A percentile compares a stretch with the other conserved stretches of the same genome.
These are phyloP conservation scores for Bruchidius siliquastri DNA, from an alignment of 2,888 invertebrate genomes.

Conservation along the genomic window DNA sequence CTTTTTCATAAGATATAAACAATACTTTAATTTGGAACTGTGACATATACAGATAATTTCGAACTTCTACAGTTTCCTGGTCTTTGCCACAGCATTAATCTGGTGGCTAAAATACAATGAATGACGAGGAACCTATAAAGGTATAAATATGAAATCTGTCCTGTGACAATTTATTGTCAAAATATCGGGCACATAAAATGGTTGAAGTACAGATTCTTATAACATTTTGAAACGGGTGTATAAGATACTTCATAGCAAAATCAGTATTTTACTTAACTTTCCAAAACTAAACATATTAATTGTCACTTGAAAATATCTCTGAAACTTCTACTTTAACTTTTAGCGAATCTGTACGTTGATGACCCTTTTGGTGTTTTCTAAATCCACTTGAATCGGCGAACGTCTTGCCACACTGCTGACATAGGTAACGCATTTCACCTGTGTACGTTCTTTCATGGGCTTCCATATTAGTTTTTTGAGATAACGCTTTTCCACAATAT, in stretches of 20 bases:
- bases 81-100: too few species aligned
- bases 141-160: too few species aligned
- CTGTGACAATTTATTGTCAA: too few species aligned
- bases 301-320: background rate
- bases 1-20: too few species aligned
- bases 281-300: background rate
- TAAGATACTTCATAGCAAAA: background rate
- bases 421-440: conserved; percentile 25
- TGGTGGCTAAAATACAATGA: too few species aligned
- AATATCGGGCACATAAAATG: too few species aligned
- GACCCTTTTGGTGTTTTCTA: conserved; percentile 26
- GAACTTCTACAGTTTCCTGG: too few species aligned
- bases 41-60: too few species aligned
- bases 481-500: conserved; percentile 18
- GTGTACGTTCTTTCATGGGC: conserved; percentile 21
- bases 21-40: too few species aligned
- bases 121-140: too few species aligned
- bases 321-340: background rate
- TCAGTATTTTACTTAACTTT: background rate
- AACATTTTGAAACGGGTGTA: background rate
- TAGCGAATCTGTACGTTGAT: conserved; percentile 1
- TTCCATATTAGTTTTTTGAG: conserved; percentile 19
- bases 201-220: too few species aligned
- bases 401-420: conserved; percentile 21
- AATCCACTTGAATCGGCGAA: conserved; percentile 27